These are phyloP conservation scores for Phytoseiulus persimilis DNA, from an alignment of 2,888 invertebrate genomes.

Conservation along the genomic window DNA sequence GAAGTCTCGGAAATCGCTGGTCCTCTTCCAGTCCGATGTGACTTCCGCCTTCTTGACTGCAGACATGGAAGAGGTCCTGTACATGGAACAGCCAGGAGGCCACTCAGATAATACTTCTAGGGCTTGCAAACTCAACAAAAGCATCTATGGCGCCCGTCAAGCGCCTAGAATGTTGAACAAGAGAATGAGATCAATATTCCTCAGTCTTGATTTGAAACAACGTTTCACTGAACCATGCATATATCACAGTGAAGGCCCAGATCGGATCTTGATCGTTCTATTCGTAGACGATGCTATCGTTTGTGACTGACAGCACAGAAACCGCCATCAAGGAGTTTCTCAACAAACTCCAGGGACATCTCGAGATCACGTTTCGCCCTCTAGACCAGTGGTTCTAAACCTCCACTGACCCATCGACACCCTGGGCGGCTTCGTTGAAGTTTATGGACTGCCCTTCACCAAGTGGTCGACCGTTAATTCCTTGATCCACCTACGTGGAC, in stretches of 20 bases:
- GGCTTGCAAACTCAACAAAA: slow-evolving; percentile 41
- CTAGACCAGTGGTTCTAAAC: too few relatives aligned
- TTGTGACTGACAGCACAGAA: background rate
- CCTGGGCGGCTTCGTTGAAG: too few relatives aligned
- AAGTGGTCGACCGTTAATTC: too few relatives aligned
- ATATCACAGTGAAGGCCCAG: background rate
- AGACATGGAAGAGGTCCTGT: slow-evolving; percentile 43
- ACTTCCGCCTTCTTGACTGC: slow-evolving; percentile 38
- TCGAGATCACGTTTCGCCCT: background rate
- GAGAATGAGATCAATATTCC: background rate
- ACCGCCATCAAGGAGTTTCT: background rate
- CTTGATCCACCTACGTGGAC: too few relatives aligned
- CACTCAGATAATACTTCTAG: slow-evolving; percentile 46
- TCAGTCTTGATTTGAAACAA: background rate
- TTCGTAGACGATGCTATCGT: background rate
- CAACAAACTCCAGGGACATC: background rate
- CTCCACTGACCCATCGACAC: too few relatives aligned
- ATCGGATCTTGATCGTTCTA: background rate
- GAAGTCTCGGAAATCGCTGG: slow-evolving; percentile 40
- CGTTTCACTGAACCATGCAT: background rate
- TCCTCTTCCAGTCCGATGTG: slow-evolving; percentile 42
- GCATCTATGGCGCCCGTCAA: slow-evolving; percentile 50
- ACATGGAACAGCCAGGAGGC: slow-evolving; percentile 49
- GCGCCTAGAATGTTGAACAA: slow-evolving; percentile 49
- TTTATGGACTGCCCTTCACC: too few relatives aligned